Evolutionary conservation across 2,113 vertebrate species (phyloP).

Genomic region (Rhinoptilus africanus): DNA sequence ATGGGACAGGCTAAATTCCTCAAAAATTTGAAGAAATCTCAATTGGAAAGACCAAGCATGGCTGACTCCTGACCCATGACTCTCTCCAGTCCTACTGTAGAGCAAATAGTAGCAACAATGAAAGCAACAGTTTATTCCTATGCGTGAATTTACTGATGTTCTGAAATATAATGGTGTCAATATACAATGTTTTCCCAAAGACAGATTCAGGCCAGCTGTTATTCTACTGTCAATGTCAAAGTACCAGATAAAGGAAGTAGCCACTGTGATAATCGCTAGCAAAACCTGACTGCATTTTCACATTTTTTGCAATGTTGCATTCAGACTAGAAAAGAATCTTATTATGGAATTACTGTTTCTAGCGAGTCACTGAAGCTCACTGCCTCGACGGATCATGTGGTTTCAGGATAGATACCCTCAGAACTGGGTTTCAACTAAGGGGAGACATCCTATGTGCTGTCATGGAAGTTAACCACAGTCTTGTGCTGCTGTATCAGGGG

Average conservation of each 20-base stretch:
- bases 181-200: not conserved
- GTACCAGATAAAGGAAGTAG: not conserved
- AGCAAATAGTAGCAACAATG: not conserved
- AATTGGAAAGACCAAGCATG: rapidly evolving
- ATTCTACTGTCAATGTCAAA: not conserved
- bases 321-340: not conserved
- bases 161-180: not conserved
- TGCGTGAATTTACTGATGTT: not conserved
- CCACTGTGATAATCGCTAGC: not conserved
- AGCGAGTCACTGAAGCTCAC: not conserved
- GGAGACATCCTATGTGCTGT: not conserved
- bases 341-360: not conserved
- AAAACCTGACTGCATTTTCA: not conserved
- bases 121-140: not conserved
- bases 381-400: not conserved
- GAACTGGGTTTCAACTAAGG: slow-evolving; percentile 30
- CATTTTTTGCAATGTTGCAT: not conserved
- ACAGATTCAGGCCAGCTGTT: not conserved
- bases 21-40: not conserved
- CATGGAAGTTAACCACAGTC: not conserved
- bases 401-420: not conserved
- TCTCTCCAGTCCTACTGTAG: not conserved
- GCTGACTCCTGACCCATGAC: not conserved
- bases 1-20: not conserved
- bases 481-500: not conserved